phyloP scores from a whole-genome alignment of 2,113 vertebrate genomes.

The Cyprinodon tularosa region DNA sequence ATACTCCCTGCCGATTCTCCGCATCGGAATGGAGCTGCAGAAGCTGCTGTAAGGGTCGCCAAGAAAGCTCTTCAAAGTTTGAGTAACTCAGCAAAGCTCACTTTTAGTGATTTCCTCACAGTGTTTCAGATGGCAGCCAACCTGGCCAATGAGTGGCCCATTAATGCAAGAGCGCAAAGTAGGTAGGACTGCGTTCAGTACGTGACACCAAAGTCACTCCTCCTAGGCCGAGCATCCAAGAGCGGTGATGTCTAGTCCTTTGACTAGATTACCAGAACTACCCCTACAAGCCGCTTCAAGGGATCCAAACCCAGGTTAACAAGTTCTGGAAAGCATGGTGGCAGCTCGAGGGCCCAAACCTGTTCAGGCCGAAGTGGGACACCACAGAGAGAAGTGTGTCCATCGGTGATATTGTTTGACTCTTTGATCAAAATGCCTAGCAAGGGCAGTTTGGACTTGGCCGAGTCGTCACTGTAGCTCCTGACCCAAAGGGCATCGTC shows the following conservation, averaged over 20 bases:
- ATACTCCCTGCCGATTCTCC: too few species aligned
- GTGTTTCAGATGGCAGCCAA: too few species aligned
- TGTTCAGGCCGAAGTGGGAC: too few species aligned
- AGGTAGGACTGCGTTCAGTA: neutral
- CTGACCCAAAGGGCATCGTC: neutral
- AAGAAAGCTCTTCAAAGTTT: too few species aligned
- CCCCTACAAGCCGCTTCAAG: neutral
- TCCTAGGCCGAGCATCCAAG: neutral
- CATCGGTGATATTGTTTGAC: neutral
- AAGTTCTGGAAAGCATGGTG: neutral
- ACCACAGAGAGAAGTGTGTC: accelerated
- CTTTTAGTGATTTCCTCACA: too few species aligned
- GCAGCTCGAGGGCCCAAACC: too few species aligned
- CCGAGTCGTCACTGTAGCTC: neutral
- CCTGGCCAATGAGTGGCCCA: too few species aligned
- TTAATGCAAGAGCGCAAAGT: too few species aligned
- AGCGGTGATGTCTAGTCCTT: neutral
- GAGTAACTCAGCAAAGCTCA: too few species aligned
- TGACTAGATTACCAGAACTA: neutral
- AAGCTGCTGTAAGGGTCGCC: too few species aligned
- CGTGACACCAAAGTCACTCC: neutral
- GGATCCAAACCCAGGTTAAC: neutral
- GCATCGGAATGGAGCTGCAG: too few species aligned
- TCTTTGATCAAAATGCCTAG: neutral
- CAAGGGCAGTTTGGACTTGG: neutral